phyloP scores from a whole-genome alignment of 2,113 vertebrate genomes.

The Poeciliopsis prolifica region DNA sequence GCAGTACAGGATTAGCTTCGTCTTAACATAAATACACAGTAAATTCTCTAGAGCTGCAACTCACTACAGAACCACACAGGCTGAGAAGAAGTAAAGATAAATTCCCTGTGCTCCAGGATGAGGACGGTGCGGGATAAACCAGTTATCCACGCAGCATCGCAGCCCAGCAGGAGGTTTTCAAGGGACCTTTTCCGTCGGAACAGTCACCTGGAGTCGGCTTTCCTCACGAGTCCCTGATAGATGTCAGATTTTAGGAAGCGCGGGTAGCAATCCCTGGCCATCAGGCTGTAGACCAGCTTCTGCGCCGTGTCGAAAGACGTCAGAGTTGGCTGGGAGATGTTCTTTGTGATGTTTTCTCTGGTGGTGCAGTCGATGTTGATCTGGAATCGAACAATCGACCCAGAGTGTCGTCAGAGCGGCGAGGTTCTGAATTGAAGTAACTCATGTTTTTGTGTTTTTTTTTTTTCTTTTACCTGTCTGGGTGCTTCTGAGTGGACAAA shows the following conservation, averaged over 20 bases:
- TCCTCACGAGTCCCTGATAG: constrained; percentile 79
- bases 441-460: background rate
- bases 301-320: constrained; percentile 91
- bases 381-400: constrained; percentile 73
- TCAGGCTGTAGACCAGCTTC: constrained; percentile 88
- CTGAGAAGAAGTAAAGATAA: constrained; percentile 45
- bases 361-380: constrained; percentile 93
- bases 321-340: constrained; percentile 85
- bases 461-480: constrained; percentile 84
- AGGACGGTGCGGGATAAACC: constrained; percentile 49
- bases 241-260: constrained; percentile 90
- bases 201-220: constrained; percentile 69
- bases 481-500: constrained; percentile 92
- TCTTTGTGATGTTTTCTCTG: constrained; percentile 89
- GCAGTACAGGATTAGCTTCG: constrained; percentile 17
- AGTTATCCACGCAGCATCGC: constrained; percentile 55
- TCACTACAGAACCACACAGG: constrained; percentile 64
- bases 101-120: constrained; percentile 31
- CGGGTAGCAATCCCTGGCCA: constrained; percentile 95
- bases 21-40: constrained; percentile 42
- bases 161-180: constrained; percentile 34
- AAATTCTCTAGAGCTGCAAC: constrained; percentile 30
- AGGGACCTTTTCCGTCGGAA: constrained; percentile 27
- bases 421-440: background rate
- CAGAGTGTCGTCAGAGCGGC: constrained; percentile 13